Percentiles rank a stretch among this genome's conserved stretches.
Conservation (phyloP, 2,113 vertebrate genomes). For the Anser brachyrhynchus region DNA sequence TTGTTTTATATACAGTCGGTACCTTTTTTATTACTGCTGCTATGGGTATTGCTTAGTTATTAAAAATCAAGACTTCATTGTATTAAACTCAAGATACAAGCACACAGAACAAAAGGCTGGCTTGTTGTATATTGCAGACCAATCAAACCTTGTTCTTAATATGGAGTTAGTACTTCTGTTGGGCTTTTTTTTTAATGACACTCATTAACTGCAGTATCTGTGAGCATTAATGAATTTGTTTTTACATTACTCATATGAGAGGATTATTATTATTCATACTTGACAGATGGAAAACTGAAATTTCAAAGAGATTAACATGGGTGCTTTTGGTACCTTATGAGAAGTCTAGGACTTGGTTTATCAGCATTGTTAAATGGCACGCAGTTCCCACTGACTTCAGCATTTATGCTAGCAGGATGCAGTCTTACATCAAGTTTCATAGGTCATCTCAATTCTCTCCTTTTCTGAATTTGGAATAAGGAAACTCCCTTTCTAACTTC, state of each 20-base stretch:
- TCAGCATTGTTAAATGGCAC: neutral
- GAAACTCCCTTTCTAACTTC: conserved; percentile 8
- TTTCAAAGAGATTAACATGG: neutral
- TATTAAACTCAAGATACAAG: neutral
- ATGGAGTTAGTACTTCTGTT: conserved; percentile 8
- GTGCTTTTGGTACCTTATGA: conserved; percentile 24
- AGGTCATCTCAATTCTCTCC: conserved; percentile 8
- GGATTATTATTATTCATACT: conserved; percentile 39
- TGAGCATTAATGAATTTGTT: conserved; percentile 49
- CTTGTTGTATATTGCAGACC: neutral
- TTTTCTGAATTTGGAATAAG: conserved; percentile 51
- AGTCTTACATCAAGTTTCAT: neutral
- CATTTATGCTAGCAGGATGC: neutral
- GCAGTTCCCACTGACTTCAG: conserved; percentile 16
- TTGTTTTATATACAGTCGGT: neutral
- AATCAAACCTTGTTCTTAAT: neutral
- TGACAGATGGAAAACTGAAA: conserved; percentile 58
- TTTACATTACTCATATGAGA: conserved; percentile 54
- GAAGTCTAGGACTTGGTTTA: neutral
- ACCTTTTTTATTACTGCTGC: neutral
- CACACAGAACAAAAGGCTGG: neutral
- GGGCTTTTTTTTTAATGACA: neutral
- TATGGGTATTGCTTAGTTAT: neutral
- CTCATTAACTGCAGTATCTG: conserved; percentile 3
- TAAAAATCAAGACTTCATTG: neutral